Evolutionary conservation across 2,113 vertebrate species (phyloP), one percentile per base, ranked within the genome.

Genomic region (Crotalus tigris): DNA sequence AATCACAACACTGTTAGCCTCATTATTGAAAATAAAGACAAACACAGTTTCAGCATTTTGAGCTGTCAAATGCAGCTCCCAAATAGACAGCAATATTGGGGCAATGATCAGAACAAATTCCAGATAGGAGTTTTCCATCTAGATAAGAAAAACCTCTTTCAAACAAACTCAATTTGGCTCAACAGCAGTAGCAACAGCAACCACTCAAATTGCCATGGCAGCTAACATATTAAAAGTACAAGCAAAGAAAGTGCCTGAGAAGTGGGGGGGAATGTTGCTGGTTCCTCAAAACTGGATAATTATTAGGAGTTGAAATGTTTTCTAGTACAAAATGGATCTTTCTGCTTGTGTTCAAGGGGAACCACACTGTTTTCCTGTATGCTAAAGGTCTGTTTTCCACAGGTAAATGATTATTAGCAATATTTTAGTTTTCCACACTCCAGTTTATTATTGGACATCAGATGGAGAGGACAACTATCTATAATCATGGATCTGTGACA

Each of bases 371-470:
- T 90, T 69, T 88, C 33, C 33, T 19, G 11, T 89, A 87, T 90
- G 93, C 93, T 93, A 91, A 95, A 88, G 3, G 59, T 94, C 91
- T 95, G 90, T 91, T 55, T 94, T 75, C 55, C 88, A 69, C 29
- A 87, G 87, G 91, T 24, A 91, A 51, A 81, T 87, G 15, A 81
- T 24, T 39, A 24, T 15, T 17, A 46, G 19, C 29, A 33, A 75
- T 33, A 7, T 75, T 75, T 33, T 75, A 75, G n/a, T 75, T 75
- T 13, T 75, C 64, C 64, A 75, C n/a, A n/a, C 12, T 88, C 54
- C 24, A 53, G 26, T 21, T 69, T 29, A 90, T 11, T 51, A 75
- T 33, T 75, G 64, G 1, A 6, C 59, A 33, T 69, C 46, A 64
- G 4, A 13, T 51, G 46, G 89, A 69, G 26, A 21, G 24, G 58